Base-by-base conservation (phyloP, 2,797 vertebrate genomes). In the Lutjanus campechanus region DNA sequence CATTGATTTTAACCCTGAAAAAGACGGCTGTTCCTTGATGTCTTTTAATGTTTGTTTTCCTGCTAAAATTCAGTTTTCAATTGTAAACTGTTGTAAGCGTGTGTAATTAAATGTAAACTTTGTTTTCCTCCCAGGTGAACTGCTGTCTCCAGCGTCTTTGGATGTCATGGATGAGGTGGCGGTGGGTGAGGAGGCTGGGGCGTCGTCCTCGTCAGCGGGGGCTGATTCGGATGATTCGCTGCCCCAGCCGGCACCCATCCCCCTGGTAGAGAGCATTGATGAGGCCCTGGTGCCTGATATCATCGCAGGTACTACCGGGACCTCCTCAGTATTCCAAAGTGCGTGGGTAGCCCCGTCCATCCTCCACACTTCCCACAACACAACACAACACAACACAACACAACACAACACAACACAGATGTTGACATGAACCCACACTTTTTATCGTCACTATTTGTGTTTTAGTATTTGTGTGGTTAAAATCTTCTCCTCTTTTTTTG, bases 211-310 rank as follows among this genome's bases (percentile, higher is more conserved):
- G n/a, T 96, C 97, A 12, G 90, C 69, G 1, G 93, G 83, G 69
- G 85, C 77, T 0, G 95, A 96, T 62, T 89, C 91, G 0, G 98
- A 99, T 11, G 98, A 99, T 76, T 93, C 96, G 4, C 91, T 99
- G 25, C 95, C 96, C 43, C 98, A 97, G 90, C 87, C 95, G 0
- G 89, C 96, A 5, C 90, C 97, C 16, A 95, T 96, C 84, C 97
- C 98, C 11, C 92, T 99, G 79, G 96, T 98, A 49, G 98, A 99
- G 91, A 97, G 97, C 71, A 97, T 99, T 8, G 98, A 99, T 56
- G 98, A 99, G 72, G 96, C 97, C 71, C 94, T 99, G 88, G 96
- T 97, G 58, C 97, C 97, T 41, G 98, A 99, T 88, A 94, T 96
- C 91, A 96, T 99, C 79, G 94, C 97, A 95, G 98, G 98, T 97